Conservation (phyloP, 2,888 invertebrate genomes). For the Lissocephala sabroskyi region DNA sequence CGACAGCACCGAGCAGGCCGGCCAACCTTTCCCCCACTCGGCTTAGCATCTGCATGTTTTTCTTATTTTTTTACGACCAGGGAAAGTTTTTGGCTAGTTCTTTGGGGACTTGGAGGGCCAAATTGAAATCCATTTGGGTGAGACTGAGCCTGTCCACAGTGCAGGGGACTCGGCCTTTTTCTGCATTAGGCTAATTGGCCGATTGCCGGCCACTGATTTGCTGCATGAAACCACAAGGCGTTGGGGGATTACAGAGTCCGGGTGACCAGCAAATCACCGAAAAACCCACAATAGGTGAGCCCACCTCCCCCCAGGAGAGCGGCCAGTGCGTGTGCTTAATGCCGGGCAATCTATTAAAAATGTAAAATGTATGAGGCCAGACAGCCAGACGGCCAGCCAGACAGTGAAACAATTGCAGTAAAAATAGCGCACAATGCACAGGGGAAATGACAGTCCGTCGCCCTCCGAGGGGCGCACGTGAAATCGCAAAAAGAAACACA, state of each 20-base stretch:
- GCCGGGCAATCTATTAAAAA: slow-evolving; percentile 67
- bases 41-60: slow-evolving; percentile 4
- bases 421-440: slow-evolving; percentile 20
- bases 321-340: slow-evolving; percentile 58
- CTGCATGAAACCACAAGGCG: background rate
- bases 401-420: slow-evolving; percentile 43
- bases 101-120: slow-evolving; percentile 22
- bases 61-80: slow-evolving; percentile 2
- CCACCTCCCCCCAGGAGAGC: no score
- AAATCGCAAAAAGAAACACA: no score
- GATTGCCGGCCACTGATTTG: slow-evolving; percentile 25
- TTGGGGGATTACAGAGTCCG: background rate
- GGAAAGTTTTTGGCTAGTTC: slow-evolving; percentile 16
- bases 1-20: no score
- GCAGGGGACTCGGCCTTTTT: slow-evolving; percentile 19
- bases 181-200: slow-evolving; percentile 50
- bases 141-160: slow-evolving; percentile 21
- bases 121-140: slow-evolving; percentile 47
- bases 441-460: slow-evolving; percentile 32
- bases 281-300: background rate
- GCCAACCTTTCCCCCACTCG: slow-evolving; percentile 14
- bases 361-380: slow-evolving; percentile 56
- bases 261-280: slow-evolving; percentile 1
- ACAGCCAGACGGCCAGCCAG: no score
- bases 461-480: no score